These are phyloP conservation scores for Anthonomus grandis DNA, from an alignment of 1,140 invertebrate genomes.

Conservation along the genomic window DNA sequence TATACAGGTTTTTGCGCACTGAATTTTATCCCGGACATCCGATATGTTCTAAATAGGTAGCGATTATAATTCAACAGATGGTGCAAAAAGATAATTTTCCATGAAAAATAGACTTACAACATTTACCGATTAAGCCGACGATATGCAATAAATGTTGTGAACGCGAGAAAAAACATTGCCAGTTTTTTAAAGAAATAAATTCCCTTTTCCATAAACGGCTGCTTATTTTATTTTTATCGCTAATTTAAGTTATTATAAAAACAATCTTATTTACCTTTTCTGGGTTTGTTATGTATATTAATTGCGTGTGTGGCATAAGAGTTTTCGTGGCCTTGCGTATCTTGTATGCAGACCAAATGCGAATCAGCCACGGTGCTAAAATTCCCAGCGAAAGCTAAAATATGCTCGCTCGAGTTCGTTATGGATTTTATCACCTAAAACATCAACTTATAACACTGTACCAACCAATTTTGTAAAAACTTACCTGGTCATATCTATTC, in stretches of 20 bases:
- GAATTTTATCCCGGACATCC: no score
- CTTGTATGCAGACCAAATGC: slow-evolving; percentile 85
- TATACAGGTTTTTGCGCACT: no score
- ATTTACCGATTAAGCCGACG: no score
- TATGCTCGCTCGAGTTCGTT: slow-evolving; percentile 81
- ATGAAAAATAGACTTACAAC: no score
- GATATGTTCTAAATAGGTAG: no score
- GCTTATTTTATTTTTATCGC: no score
- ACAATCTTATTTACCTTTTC: slow-evolving; percentile 59
- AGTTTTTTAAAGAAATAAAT: slow-evolving; percentile 2
- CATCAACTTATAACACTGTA: slow-evolving; percentile 45
- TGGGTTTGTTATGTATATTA: slow-evolving; percentile 78
- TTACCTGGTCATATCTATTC: slow-evolving; percentile 77
- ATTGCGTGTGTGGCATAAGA: slow-evolving; percentile 80
- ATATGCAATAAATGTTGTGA: no score
- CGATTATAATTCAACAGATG: no score
- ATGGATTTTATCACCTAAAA: slow-evolving; percentile 70
- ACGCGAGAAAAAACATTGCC: no score
- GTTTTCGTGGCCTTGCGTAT: slow-evolving; percentile 62
- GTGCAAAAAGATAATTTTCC: no score
- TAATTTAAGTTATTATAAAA: no score
- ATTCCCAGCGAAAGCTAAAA: slow-evolving; percentile 78
- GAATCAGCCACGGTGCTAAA: slow-evolving; percentile 80
- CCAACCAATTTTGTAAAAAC: not conserved
- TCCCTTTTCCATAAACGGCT: no score